Base-by-base conservation (phyloP, 1,140 invertebrate genomes). In the Littorina saxatilis region DNA sequence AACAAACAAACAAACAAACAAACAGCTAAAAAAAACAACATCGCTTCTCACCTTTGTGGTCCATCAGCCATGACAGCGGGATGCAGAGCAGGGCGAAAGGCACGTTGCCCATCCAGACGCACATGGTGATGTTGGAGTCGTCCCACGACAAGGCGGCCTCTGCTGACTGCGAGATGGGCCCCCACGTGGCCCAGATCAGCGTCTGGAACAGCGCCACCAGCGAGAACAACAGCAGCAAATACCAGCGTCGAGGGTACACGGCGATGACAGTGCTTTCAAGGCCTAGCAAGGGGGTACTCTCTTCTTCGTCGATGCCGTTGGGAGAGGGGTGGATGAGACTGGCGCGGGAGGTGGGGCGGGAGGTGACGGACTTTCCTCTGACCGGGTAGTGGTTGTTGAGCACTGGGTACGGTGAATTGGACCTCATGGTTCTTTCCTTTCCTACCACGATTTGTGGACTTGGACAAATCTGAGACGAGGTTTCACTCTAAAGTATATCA, bases 111-210 rank as follows among this genome's bases (percentile, higher is more conserved):
- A 93, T 93, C 83, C 93, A 93, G 40, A 92, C 92, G 4, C 94
- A 88, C 81, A 94, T 86, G 40, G 93, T 93, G 77, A 94, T 88
- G 5, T 91, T 87, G 11, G 89, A 90, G 76, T 91, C 90, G 27
- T 86, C 82, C 93, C 93, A 94, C 1, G 81, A 40, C 83, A 92
- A 94, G n/a, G 92, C 93, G 58, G 82, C 84, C 70, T 93, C 85
- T 3, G 90, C 91, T 11, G 93, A 92, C 77, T 89, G 87, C 5
- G 92, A 80, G 63, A 94, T 93, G 7, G 93, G 93, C 29, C 92
- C 93, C 92, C 92, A 94, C 17, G 93, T 94, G 84, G 94, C 94
- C 93, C 93, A 94, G 7, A 94, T 83, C 0, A 82, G 70, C 0
- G 80, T 84, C 78, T 87, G 82, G 13, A 87, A n/a, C 61, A 89